Conservation (phyloP, 1,140 invertebrate genomes). For the Drosophila kepulauana region DNA sequence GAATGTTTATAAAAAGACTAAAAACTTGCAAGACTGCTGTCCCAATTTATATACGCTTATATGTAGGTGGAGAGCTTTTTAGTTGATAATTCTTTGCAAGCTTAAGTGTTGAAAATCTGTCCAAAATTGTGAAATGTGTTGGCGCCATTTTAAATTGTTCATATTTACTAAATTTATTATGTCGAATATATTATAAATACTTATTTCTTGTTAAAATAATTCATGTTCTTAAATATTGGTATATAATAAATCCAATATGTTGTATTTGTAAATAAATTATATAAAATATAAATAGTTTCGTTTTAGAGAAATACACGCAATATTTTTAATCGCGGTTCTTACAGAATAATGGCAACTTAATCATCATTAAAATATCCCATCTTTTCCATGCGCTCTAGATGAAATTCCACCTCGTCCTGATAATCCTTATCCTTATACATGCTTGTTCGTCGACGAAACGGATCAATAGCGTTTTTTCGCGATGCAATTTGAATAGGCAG, state of each 20-base stretch:
- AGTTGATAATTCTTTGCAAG: neutral
- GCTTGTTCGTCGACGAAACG: conserved; percentile 21
- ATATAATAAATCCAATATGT: too few relatives aligned
- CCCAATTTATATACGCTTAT: neutral
- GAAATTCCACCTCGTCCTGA: conserved; percentile 30
- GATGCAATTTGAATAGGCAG: conserved; percentile 29
- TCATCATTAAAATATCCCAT: conserved; percentile 14
- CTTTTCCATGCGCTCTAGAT: conserved; percentile 10
- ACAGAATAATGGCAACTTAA: neutral
- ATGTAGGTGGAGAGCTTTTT: neutral
- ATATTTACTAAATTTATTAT: too few relatives aligned
- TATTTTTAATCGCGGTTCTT: neutral
- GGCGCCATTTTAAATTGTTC: neutral
- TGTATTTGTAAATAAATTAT: too few relatives aligned
- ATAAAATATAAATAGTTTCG: too few relatives aligned
- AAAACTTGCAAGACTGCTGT: neutral
- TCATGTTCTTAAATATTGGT: too few relatives aligned
- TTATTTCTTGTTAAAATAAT: too few relatives aligned
- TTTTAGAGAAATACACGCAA: too few relatives aligned
- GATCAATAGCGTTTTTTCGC: conserved; percentile 31
- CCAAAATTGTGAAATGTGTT: neutral
- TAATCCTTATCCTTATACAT: conserved; percentile 38
- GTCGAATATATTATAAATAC: too few relatives aligned
- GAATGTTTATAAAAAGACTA: conserved; percentile 14
- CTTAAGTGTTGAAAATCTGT: neutral